phyloP scores from a whole-genome alignment of 2,888 invertebrate species.

The Calameuta pallipes region DNA sequence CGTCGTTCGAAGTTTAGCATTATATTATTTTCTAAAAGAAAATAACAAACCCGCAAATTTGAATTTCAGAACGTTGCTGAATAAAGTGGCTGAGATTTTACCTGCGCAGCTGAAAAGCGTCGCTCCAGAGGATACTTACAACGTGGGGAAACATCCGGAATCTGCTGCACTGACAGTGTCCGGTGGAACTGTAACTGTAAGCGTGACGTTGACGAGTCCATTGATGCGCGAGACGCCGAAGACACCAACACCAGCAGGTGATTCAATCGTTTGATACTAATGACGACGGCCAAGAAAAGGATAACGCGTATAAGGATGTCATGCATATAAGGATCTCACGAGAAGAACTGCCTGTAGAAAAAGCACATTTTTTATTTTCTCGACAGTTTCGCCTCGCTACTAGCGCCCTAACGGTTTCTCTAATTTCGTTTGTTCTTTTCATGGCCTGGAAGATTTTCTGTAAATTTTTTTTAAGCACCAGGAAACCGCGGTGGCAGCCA shows the following conservation, averaged over 20 bases:
- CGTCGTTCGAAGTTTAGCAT: not conserved
- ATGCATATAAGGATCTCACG: slow-evolving; percentile 23
- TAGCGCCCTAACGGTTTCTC: slow-evolving; percentile 18
- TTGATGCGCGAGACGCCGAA: slow-evolving; percentile 82
- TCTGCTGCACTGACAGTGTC: slow-evolving; percentile 87
- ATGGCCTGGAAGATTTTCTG: slow-evolving; percentile 56
- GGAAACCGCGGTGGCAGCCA: slow-evolving; percentile 53
- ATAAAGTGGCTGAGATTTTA: slow-evolving; percentile 86
- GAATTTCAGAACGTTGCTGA: slow-evolving; percentile 75
- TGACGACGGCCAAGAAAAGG: slow-evolving; percentile 63
- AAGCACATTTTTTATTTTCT: slow-evolving; percentile 35
- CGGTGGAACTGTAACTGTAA: slow-evolving; percentile 83
- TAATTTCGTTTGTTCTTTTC: slow-evolving; percentile 63
- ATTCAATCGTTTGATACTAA: slow-evolving; percentile 46
- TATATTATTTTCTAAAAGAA: not conserved
- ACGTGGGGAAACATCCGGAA: slow-evolving; percentile 84
- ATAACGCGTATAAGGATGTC: slow-evolving; percentile 42
- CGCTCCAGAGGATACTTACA: slow-evolving; percentile 81
- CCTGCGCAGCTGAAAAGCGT: slow-evolving; percentile 82
- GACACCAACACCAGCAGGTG: slow-evolving; percentile 52
- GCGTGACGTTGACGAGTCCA: slow-evolving; percentile 92
- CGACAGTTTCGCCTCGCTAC: slow-evolving; percentile 23
- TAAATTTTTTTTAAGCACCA: slow-evolving; percentile 49
- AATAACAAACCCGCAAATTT: not conserved
- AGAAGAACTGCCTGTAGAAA: slow-evolving; percentile 9